These are phyloP conservation scores for Vesta saturnalis DNA, from an alignment of 2,888 invertebrate genomes.

Conservation along the genomic window DNA sequence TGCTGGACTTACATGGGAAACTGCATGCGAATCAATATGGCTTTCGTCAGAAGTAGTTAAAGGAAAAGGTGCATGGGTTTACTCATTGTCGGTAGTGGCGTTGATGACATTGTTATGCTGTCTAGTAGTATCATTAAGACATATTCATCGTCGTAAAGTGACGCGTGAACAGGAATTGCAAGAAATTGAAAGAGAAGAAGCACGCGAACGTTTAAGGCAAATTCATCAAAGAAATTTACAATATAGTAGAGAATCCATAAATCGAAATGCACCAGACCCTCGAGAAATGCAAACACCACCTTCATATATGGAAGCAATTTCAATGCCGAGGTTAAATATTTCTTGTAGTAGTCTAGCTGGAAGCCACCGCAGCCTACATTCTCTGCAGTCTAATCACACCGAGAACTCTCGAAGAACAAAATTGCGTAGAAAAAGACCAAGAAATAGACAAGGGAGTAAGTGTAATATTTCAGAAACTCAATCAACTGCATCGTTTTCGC, in stretches of 20 bases:
- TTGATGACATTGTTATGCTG: constrained; percentile 67
- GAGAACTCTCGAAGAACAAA: constrained; percentile 33
- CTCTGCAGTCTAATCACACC: constrained; percentile 25
- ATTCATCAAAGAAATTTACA: constrained; percentile 63
- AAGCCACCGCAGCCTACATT: constrained; percentile 53
- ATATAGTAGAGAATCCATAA: constrained; percentile 57
- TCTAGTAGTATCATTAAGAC: constrained; percentile 66
- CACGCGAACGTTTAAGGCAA: constrained; percentile 64
- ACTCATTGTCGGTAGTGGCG: constrained; percentile 67
- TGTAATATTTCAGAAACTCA: constrained; percentile 30
- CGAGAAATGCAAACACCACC: constrained; percentile 77
- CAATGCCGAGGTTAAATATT: constrained; percentile 75
- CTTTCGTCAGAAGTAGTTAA: constrained; percentile 49
- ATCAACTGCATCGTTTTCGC: constrained; percentile 30
- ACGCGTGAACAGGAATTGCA: constrained; percentile 59
- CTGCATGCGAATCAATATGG: constrained; percentile 74
- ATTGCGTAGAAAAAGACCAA: constrained; percentile 34
- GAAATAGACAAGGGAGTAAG: constrained; percentile 25
- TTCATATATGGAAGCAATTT: constrained; percentile 79
- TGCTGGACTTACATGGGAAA: constrained; percentile 74
- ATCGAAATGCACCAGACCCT: constrained; percentile 72
- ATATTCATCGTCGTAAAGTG: constrained; percentile 65
- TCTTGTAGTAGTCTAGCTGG: constrained; percentile 65
- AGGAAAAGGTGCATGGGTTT: constrained; percentile 66
- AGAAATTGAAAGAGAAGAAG: constrained; percentile 68